Conservation (phyloP, 2,797 vertebrate genomes). For the Hapalemur alaotrensis region DNA sequence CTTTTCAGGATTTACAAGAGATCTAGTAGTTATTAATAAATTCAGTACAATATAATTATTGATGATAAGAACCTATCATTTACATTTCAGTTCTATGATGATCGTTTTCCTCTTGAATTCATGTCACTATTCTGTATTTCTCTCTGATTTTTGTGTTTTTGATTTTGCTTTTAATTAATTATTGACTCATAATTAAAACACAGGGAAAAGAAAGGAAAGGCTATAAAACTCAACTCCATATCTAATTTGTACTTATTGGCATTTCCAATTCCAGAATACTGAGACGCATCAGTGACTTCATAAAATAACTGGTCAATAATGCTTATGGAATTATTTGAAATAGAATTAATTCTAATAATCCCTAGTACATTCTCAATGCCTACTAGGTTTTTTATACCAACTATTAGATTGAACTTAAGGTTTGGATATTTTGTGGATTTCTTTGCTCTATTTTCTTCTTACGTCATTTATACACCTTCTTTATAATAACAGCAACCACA, state of each 20-base stretch:
- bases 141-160: background rate
- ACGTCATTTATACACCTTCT: background rate
- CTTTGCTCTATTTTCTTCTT: background rate
- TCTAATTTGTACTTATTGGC: background rate
- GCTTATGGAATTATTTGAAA: background rate
- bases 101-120: background rate
- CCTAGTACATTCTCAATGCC: background rate
- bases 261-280: background rate
- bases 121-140: background rate
- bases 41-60: background rate
- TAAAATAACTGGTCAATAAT: background rate
- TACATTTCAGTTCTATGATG: background rate
- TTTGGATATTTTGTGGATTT: background rate
- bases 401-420: background rate
- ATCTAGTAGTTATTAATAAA: background rate
- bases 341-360: background rate
- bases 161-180: conserved; percentile 29
- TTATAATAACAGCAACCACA: background rate
- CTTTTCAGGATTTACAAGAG: background rate
- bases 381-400: background rate
- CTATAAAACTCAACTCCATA: background rate
- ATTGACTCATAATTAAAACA: conserved; percentile 19
- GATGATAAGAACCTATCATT: background rate
- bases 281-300: background rate
- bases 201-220: background rate